These are phyloP conservation scores for Pachyramphus minor DNA, from an alignment of 2,113 vertebrate genomes.

Conservation along the genomic window DNA sequence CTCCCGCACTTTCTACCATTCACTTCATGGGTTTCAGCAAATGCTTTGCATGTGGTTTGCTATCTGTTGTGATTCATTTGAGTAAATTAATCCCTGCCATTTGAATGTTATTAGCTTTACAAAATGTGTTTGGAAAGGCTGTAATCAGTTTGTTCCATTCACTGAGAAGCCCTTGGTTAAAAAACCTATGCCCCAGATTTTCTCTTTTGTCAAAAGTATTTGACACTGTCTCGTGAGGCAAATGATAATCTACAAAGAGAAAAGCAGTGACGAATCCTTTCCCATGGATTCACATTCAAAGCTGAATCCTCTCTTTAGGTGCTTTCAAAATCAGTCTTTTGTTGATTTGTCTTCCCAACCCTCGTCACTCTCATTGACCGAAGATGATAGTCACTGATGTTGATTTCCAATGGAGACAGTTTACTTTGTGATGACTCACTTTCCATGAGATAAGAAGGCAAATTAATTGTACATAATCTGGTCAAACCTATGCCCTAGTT, in stretches of 20 bases:
- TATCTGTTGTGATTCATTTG: slow-evolving; percentile 16
- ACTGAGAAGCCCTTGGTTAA: neutral
- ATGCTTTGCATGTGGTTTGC: slow-evolving; percentile 18
- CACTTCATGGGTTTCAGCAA: neutral
- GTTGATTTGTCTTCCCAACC: neutral
- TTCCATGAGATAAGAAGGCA: neutral
- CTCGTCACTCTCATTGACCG: neutral
- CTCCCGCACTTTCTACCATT: neutral
- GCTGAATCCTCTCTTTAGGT: neutral
- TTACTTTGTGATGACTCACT: neutral
- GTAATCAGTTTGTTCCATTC: neutral
- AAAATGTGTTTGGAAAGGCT: neutral
- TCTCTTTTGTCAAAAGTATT: neutral
- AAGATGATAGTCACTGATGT: neutral
- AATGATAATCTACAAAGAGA: neutral
- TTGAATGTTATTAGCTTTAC: slow-evolving; percentile 3
- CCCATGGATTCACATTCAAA: neutral
- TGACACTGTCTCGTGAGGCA: neutral
- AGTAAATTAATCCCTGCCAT: neutral
- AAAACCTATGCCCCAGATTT: neutral
- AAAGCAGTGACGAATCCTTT: neutral
- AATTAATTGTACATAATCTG: neutral
- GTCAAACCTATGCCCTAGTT: neutral
- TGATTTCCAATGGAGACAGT: neutral
- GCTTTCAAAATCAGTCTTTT: neutral